Base-by-base conservation (phyloP, 2,888 invertebrate species). In the Octodonta nipae region DNA sequence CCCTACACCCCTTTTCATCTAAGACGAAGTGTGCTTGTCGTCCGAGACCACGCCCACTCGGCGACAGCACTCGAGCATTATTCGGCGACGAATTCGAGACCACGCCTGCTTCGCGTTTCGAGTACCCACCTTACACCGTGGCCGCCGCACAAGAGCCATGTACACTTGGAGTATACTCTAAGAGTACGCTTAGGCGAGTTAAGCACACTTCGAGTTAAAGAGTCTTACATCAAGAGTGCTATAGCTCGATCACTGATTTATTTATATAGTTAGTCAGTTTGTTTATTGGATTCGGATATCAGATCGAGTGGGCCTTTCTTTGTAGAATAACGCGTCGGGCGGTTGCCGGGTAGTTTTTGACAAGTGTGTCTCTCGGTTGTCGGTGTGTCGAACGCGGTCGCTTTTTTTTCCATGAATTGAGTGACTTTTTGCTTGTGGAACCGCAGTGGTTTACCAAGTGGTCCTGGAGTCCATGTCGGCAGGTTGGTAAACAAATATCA, bases 241-340 rank as follows among this genome's bases (percentile, higher is more conserved):
- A 61, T 59, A 58, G 58, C 61, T 58, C 61, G 62, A 62, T 62
- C 61, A 53, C 60, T 62, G 62, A 62, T 63, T 63, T 63, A 63
- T 63, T 63, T 63, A 61, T 63, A 61, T 61, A 63, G 62, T 63
- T 61, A 61, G 62, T 59, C 61, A 59, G 62, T 62, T 62, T 62
- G 61, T 62, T 62, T 62, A 61, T 61, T 61, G 62, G 61, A 62
- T 61, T 60, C 59, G 60, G 59, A 51, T 58, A 58, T 58, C 56
- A 52, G 52, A 54, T 57, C 53, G 52, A 53, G 53, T 56, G 58
- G 46, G 39, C 38, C 38, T 41, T 40, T 41, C 42, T 43, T n/a
- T 35, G n/a, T 38, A 46, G 46, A 54, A 54, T 51, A 52, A 54
- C 55, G 55, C 51, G 55, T 49, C 52, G 55, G 56, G 46, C 54